Evolutionary conservation across 2,797 vertebrate genomes (phyloP).

Genomic region (Acridotheres tristis): DNA sequence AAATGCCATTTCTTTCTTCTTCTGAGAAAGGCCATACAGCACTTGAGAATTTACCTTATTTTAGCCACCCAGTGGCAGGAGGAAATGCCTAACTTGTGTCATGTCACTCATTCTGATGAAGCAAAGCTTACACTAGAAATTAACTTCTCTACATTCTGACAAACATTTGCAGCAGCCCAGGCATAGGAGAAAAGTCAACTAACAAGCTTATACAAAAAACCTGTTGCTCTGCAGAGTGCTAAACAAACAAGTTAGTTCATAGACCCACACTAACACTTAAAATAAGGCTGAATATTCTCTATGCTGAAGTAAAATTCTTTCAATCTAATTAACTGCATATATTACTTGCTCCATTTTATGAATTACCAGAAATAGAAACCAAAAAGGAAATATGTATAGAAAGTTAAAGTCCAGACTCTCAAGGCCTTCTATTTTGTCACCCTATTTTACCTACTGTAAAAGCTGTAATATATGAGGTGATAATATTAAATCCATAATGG

Average conservation of each 20-base stretch:
- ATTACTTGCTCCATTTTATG: neutral
- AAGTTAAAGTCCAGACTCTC: neutral
- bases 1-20: neutral
- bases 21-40: neutral
- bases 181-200: neutral
- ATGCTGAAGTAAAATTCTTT: neutral
- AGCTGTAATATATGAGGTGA: neutral
- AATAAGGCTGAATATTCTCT: neutral
- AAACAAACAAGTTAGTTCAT: neutral
- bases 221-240: neutral
- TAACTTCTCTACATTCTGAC: neutral
- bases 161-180: neutral
- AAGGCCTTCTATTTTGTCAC: neutral
- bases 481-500: neutral
- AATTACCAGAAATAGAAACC: neutral
- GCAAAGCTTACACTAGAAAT: neutral
- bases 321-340: neutral
- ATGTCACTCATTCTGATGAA: neutral
- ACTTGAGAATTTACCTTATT: neutral
- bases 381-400: neutral
- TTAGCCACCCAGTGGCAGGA: rapidly evolving
- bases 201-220: neutral
- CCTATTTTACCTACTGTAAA: neutral
- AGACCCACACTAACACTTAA: neutral
- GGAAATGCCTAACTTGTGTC: neutral